Base-by-base conservation (phyloP, 2,113 vertebrate genomes). In the Brachypodius melanocephalos region DNA sequence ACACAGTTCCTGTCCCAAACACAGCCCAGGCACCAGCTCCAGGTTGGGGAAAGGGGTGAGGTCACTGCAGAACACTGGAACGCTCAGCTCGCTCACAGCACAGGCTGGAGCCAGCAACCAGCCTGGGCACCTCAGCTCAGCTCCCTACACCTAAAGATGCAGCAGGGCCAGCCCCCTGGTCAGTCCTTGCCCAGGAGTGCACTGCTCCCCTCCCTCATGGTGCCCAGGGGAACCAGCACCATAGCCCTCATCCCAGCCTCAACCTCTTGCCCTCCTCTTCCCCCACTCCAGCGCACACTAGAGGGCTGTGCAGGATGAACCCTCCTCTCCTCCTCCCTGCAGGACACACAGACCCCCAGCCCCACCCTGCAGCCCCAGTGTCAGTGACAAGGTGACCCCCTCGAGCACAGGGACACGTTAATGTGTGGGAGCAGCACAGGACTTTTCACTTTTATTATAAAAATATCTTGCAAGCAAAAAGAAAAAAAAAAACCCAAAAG, bases 391-490 rank as follows among this genome's bases (percentile, higher is more conserved):
- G 8, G 59, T 57, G 65, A 36, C 28, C 3, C 1, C 1, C 82
- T 65, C 71, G 21, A 57, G 79, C 67, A 62, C 4, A 9, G 79
- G 77, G 31, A 42, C 34, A 25, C 0, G 1, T 57, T 6, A 18
- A 51, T 2, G 19, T 85, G 74, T 6, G 1, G 48, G 71, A 84
- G 62, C 71, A 55, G 93, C 49, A 86, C 83, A 66, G 93, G 71
- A 94, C 92, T 93, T 87, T 79, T 69, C 93, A 96, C 87, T 96
- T 97, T 97, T 97, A 97, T 97, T 97, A 97, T 87, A 97, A 97
- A 97, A 97, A 97, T 97, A 97, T 93, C 92, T 97, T 45, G 96
- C 96, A 97, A 97, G 96, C 94, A 75, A 86, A 95, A 89, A 77
- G 3, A 38, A 72, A 72, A 62, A 45, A 36, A 87, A n/a, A 16